Percentiles rank a stretch among this genome's conserved stretches.
Evolutionary conservation across 2,113 vertebrate genomes (phyloP).

Genomic region (Lampris incognitus): DNA sequence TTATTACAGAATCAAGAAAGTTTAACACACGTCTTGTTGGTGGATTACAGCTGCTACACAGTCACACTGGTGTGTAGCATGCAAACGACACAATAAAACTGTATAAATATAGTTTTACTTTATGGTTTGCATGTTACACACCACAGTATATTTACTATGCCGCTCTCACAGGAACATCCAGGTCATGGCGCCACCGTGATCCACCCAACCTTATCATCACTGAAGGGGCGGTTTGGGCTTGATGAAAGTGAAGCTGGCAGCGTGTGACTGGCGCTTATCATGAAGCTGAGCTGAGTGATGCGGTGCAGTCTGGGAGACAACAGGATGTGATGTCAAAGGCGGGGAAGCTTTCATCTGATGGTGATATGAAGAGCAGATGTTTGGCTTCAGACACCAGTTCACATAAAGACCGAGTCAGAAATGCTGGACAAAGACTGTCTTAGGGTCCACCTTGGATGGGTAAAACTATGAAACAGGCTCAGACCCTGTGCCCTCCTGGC

Average conservation of each 20-base stretch:
- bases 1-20: no score
- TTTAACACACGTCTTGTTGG: no score
- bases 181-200: no score
- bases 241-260: no score
- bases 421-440: constrained; percentile 52
- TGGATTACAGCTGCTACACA: no score
- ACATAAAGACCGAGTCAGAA: constrained; percentile 41
- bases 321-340: constrained; percentile 72
- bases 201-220: constrained; percentile 25
- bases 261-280: not conserved
- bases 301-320: constrained; percentile 69
- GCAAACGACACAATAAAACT: no score
- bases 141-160: no score
- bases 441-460: constrained; percentile 47
- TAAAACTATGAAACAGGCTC: constrained; percentile 35
- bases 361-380: constrained; percentile 79
- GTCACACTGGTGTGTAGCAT: no score
- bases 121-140: no score
- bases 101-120: no score
- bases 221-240: constrained; percentile 10
- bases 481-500: not conserved
- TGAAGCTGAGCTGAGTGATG: constrained; percentile 23
- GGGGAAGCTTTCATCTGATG: constrained; percentile 67
- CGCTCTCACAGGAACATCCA: no score
- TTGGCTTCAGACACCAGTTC: constrained; percentile 62